Base-by-base conservation (phyloP, 1,140 invertebrate species). In the Globodera ellingtonae region DNA sequence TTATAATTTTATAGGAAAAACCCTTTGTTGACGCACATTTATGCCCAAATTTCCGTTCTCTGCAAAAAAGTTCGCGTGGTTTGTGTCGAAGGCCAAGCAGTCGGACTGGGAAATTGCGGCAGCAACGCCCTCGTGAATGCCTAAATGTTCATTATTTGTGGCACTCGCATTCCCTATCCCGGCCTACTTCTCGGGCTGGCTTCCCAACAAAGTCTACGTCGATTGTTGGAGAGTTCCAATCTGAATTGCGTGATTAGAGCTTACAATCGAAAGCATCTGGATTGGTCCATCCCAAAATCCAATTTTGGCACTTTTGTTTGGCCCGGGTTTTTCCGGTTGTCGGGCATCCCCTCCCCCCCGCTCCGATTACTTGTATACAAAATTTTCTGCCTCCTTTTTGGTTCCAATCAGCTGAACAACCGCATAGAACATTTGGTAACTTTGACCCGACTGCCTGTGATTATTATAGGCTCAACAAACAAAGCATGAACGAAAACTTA, bases 31-130 rank as follows among this genome's bases (percentile, higher is more conserved):
- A 10, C 21, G 98, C 81, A 99, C 98, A 91, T 99, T 99, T 84
- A 99, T 99, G 83, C 96, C 97, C 78, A 99, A 92, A 91, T 99
- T 99, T 7, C 97, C 97, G 91, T 98, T 98, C 90, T 99, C 97
- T 24, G 97, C 95, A 92, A 99, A 99, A 66, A 98, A 91, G 90
- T 98, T 95, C 78, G 97, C 98, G 90, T 98, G 95, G 75, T 94
- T 95, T 47, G 96, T 97, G 90, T 99, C 97, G 91, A 99, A 99
- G 66, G 98, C 96, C 72, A 99, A 92, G 90, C 98, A 99, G 91
- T 99, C 97, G 72, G 95, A 98, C 89, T 95, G 97, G 89, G 96
- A 92, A 84, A 99, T 99, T n/a, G 97, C 96, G 24, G 94, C 95
- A 56, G 96, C 95, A 7, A 99, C 96, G 71, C 97, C 97, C 91